Conservation (phyloP, 2,113 vertebrate species). For the Muntiacus muntjak region DNA sequence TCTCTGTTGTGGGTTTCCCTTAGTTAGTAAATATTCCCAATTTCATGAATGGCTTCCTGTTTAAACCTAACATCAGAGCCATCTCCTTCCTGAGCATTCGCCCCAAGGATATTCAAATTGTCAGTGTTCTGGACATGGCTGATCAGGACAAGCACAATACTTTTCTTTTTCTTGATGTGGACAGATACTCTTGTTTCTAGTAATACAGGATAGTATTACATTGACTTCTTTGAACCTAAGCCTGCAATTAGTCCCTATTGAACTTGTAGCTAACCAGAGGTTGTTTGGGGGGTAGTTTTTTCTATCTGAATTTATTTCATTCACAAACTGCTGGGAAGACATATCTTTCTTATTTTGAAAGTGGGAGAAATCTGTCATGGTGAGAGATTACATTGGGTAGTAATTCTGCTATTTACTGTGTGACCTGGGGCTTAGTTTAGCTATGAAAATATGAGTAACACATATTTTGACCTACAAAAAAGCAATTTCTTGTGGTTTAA, state of each 20-base stretch:
- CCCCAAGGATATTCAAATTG: background rate
- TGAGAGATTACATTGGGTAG: background rate
- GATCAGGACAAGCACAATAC: background rate
- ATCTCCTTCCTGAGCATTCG: background rate
- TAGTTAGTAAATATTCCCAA: background rate
- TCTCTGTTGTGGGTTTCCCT: background rate
- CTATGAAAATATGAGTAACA: background rate
- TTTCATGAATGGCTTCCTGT: background rate
- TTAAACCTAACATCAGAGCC: background rate
- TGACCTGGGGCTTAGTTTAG: background rate
- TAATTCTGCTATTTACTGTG: background rate
- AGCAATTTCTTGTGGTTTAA: background rate
- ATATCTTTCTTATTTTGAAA: background rate
- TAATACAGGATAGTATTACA: background rate
- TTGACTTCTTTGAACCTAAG: background rate
- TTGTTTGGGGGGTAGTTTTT: background rate
- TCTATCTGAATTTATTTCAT: background rate
- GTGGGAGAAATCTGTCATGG: background rate
- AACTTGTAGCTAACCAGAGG: background rate
- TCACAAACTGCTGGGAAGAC: background rate
- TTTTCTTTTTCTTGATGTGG: background rate
- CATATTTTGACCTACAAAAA: slow-evolving; percentile 26
- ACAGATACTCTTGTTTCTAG: background rate
- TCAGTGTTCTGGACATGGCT: background rate
- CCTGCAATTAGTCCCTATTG: background rate